Percentiles rank a stretch among this genome's conserved stretches.
Conservation (phyloP, 2,113 vertebrate species). For the Poeciliopsis turrubarensis region DNA sequence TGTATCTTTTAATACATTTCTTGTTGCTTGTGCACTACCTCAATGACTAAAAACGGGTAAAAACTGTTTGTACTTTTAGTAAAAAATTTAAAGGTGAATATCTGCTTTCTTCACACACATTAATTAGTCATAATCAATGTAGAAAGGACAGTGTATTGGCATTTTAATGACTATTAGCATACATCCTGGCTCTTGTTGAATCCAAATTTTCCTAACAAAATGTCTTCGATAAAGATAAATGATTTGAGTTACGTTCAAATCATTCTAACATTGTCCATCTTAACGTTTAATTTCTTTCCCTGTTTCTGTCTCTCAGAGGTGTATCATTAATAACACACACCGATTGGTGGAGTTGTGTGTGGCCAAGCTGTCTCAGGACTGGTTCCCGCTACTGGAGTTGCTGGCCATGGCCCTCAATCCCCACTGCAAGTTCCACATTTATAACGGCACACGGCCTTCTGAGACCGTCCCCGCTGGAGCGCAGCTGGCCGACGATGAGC, state of each 20-base stretch:
- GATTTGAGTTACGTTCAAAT: no score
- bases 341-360: constrained; percentile 97
- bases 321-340: constrained; percentile 99
- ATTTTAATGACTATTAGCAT: neutral
- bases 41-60: neutral
- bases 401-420: constrained; percentile 99
- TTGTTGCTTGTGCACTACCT: neutral
- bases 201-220: no score
- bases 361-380: constrained; percentile 99
- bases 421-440: constrained; percentile 99
- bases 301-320: constrained; percentile 82
- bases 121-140: neutral
- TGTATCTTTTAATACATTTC: neutral
- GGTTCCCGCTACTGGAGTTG: constrained; percentile 99
- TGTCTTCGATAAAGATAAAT: no score
- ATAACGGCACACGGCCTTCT: constrained; percentile 98
- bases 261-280: neutral
- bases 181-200: no score
- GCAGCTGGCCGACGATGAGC: constrained; percentile 96
- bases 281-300: neutral
- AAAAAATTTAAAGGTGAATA: constrained; percentile 24
- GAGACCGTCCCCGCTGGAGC: constrained; percentile 96
- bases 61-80: constrained; percentile 8
- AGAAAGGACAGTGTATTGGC: neutral
- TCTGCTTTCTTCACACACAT: constrained; percentile 28